Conservation (phyloP, 2,888 invertebrate genomes). For the Heliothis peltigera region DNA sequence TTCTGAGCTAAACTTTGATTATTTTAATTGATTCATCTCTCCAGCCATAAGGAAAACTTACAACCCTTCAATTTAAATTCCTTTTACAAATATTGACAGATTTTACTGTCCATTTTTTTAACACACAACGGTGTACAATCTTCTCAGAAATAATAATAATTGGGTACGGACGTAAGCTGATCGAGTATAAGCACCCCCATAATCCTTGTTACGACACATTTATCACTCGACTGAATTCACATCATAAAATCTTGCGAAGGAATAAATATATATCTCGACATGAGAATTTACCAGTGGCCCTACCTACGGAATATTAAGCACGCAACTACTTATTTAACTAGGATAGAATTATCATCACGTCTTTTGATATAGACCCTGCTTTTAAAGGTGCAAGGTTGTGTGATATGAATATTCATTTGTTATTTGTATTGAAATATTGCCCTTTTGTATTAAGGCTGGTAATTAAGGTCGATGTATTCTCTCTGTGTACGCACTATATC, state of each 20-base stretch:
- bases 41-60: too few relatives aligned
- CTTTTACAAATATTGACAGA: too few relatives aligned
- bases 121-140: neutral
- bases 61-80: too few relatives aligned
- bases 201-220: constrained; percentile 6
- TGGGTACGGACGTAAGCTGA: neutral
- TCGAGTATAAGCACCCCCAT: neutral
- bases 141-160: neutral
- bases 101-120: too few relatives aligned
- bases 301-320: constrained; percentile 50
- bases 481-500: neutral
- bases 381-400: constrained; percentile 38
- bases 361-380: constrained; percentile 41
- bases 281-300: constrained; percentile 22
- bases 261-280: constrained; percentile 12
- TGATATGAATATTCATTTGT: constrained; percentile 53
- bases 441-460: constrained; percentile 31
- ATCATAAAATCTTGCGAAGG: constrained; percentile 13
- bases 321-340: constrained; percentile 38
- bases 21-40: too few relatives aligned
- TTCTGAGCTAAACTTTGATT: too few relatives aligned
- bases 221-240: constrained; percentile 31
- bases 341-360: constrained; percentile 54
- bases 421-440: constrained; percentile 40
- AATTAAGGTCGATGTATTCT: constrained; percentile 28